Base-by-base conservation (phyloP, 2,113 vertebrate species). In the Cololabis saira region DNA sequence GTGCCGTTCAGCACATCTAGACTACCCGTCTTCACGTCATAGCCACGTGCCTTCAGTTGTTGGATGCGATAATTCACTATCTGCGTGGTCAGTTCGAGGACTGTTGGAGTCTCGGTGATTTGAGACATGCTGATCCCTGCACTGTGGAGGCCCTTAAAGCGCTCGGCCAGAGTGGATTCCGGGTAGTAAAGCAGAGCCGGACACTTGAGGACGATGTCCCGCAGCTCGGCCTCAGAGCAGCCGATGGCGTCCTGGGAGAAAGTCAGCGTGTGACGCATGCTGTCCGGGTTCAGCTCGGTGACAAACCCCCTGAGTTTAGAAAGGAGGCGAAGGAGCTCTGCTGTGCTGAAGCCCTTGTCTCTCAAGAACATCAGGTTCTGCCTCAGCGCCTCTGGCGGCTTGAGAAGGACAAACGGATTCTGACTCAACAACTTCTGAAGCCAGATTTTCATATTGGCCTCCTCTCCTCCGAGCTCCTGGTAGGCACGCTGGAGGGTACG, bases 351-450 rank as follows among this genome's bases (percentile, higher is more conserved):
- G 59, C 92, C 88, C 50, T 76, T 87, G 52, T 90, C 86, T 37
- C 90, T 93, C 52, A 98, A 86, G 87, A 95, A 96, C 54, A 78
- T 80, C 67, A 99, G 51, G 63, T 95, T 98, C 40, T 95, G 90
- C 57, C 78, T 77, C 62, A 97, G 70, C n/a, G 87, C 18, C 0
- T 85, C 71, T 1, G 94, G 86, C 9, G 88, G 82, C 61, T 93
- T 96, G 70, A 96, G 91, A 67, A 99, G 91, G 76, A 96, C 92
- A 85, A 95, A 97, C 0, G 95, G 95, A 78, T 98, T 96, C 87
- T 98, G 96, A 86, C 93, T 97, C 76, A 99, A 79, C 57, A 98
- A 83, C 79, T 98, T 99, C 59, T 96, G 93, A 50, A 98, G 91
- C 96, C 97, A 98, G 54, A 92, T 87, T 80, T 92, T 97, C 92